Evolutionary conservation across 1,140 invertebrate genomes (phyloP).

Genomic region (Acromyrmex charruanus): DNA sequence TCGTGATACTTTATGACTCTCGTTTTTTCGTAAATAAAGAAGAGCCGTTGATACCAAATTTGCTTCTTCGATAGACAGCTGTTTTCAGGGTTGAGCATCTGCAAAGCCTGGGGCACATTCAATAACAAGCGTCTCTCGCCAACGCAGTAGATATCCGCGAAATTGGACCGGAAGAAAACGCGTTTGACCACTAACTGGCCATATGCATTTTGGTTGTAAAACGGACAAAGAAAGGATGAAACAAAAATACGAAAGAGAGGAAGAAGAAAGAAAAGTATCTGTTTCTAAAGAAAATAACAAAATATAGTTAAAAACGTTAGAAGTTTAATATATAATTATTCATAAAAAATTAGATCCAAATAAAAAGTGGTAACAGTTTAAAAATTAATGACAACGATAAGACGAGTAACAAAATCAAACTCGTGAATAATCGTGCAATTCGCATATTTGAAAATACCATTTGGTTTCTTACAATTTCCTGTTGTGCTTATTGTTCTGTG

Average conservation of each 20-base stretch:
- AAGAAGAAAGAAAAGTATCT: not conserved
- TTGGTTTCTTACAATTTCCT: not conserved
- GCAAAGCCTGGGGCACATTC: slow-evolving; percentile 54
- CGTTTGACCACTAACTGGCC: not conserved
- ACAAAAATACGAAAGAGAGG: not conserved
- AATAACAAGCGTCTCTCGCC: slow-evolving; percentile 51
- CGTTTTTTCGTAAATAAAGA: slow-evolving; percentile 44
- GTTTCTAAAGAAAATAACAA: not conserved
- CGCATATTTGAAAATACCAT: not conserved
- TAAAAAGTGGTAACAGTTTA: not conserved
- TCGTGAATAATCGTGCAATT: not conserved
- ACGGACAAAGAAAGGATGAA: not conserved
- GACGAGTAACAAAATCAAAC: not conserved
- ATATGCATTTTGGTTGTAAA: slow-evolving; percentile 35
- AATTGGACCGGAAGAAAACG: slow-evolving; percentile 47
- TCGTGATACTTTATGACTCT: slow-evolving; percentile 25
- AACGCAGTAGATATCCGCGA: slow-evolving; percentile 34
- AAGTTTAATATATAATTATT: not conserved
- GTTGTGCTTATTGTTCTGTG: not conserved
- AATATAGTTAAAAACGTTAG: not conserved
- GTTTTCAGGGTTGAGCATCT: slow-evolving; percentile 66
- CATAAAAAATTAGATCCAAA: not conserved
- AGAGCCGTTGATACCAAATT: slow-evolving; percentile 24
- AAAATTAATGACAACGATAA: not conserved
- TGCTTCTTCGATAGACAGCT: slow-evolving; percentile 65